Evolutionary conservation across 2,888 invertebrate species (phyloP), one percentile per base, ranked within the genome.

Genomic region (Argyra leucocephala): DNA sequence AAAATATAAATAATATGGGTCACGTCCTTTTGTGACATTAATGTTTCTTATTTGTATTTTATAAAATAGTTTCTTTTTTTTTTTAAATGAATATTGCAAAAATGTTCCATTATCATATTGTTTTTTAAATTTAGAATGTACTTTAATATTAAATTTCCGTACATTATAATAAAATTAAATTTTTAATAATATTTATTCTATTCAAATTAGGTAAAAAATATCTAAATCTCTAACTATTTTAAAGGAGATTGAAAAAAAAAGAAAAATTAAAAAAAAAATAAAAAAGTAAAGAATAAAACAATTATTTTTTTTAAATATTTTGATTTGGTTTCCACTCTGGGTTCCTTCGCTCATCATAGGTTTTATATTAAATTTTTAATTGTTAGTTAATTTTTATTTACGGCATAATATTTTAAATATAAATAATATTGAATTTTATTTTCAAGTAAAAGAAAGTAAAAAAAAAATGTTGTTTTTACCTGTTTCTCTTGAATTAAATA

Each of bases 271-370:
- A 21, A 12, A 36, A 59, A 64, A 62, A 64, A 61, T 37, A 36
- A 64, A n/a, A 61, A 61, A 61, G 4, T n/a, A n/a, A 24, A n/a
- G 24, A 21, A 4, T 15, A 64, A 60, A 64, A 60, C 1, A 31
- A 31, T 31, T 31, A 31, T n/a, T n/a, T n/a, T n/a, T n/a, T n/a
- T n/a, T n/a, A 7, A 31, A 31, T 62, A 62, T 48, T 61, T 87
- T 87, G 88, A 88, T 88, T 88, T 88, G 88, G 88, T 88, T 88
- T 88, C 87, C 88, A 88, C 84, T 86, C 83, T 82, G 85, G 85
- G 82, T 83, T n/a, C 83, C 81, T 83, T 82, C 83, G 83, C 83
- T 83, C 82, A 81, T 48, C 48, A 12, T 48, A 48, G 15, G 48
- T 48, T 48, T 48, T 48, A 5, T 48, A 48, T 48, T 73, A 61